A percentile compares a stretch with the other conserved stretches of the same genome.
These are phyloP conservation scores for Sesia apiformis DNA, from an alignment of 2,888 invertebrate genomes.

Conservation along the genomic window DNA sequence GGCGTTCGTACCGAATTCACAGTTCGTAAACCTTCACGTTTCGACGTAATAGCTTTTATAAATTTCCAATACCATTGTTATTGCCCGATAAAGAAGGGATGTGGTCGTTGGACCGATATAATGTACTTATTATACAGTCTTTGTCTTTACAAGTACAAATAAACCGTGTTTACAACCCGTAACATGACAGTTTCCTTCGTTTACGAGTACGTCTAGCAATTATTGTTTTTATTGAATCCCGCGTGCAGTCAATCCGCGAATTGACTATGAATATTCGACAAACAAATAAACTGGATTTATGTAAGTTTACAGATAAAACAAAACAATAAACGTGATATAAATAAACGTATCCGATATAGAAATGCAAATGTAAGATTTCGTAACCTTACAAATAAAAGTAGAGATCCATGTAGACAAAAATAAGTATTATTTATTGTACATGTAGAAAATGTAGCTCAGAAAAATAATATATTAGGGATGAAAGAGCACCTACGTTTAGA, in stretches of 20 bases:
- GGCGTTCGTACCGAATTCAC: conserved; percentile 22
- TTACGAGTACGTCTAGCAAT: conserved; percentile 31
- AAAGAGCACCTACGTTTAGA: no score
- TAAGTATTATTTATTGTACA: no score
- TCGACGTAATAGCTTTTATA: conserved; percentile 41
- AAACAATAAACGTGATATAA: no score
- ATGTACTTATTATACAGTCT: conserved; percentile 48
- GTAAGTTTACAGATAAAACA: no score
- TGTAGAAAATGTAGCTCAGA: no score
- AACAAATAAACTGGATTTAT: not conserved
- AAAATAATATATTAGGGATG: no score
- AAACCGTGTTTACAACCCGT: conserved; percentile 35
- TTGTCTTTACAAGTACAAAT: conserved; percentile 31
- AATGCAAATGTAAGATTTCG: no score
- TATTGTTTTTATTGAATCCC: conserved; percentile 42
- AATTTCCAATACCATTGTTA: conserved; percentile 37
- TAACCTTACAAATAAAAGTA: no score
- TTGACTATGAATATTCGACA: not conserved
- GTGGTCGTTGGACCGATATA: conserved; percentile 39
- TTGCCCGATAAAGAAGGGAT: conserved; percentile 41
- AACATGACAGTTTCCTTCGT: conserved; percentile 20
- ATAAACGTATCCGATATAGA: no score
- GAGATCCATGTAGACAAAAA: no score
- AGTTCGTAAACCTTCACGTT: conserved; percentile 42
- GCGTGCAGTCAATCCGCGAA: not conserved